Percentiles rank a stretch among this genome's conserved stretches.
These are phyloP conservation scores for Xyrauchen texanus DNA, from an alignment of 2,113 vertebrate genomes.

Conservation along the genomic window DNA sequence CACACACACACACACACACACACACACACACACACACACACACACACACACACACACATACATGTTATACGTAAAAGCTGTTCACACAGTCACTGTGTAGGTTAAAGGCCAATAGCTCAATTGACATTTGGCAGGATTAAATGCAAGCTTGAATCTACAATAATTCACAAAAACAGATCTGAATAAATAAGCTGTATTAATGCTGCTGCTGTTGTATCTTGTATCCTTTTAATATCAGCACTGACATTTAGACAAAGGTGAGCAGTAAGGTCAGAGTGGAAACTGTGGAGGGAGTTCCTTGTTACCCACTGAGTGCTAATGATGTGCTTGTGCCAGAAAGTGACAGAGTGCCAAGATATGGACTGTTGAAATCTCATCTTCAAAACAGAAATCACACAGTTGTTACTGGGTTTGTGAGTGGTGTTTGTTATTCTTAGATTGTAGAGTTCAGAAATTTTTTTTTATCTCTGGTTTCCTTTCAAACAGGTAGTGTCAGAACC, in stretches of 20 bases:
- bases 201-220: not conserved
- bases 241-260: constrained; percentile 23
- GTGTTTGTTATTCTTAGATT: no score
- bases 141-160: no score
- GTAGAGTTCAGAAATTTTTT: no score
- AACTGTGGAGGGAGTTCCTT: not conserved
- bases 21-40: not conserved
- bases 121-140: constrained; percentile 3
- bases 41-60: no score
- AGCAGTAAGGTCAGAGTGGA: not conserved
- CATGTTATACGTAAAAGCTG: no score
- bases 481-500: no score
- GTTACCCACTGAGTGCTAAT: not conserved
- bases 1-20: not conserved
- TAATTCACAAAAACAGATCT: not conserved
- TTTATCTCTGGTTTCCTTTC: no score
- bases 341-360: no score
- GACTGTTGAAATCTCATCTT: no score
- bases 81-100: not conserved
- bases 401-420: no score
- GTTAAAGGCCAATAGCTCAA: constrained; percentile 1
- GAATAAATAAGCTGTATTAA: not conserved
- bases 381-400: no score
- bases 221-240: not conserved
- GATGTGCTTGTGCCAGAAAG: no score